Evolutionary conservation across 2,113 vertebrate genomes (phyloP), one percentile per base, ranked within the genome.

Genomic region (Myiagra hebetior): DNA sequence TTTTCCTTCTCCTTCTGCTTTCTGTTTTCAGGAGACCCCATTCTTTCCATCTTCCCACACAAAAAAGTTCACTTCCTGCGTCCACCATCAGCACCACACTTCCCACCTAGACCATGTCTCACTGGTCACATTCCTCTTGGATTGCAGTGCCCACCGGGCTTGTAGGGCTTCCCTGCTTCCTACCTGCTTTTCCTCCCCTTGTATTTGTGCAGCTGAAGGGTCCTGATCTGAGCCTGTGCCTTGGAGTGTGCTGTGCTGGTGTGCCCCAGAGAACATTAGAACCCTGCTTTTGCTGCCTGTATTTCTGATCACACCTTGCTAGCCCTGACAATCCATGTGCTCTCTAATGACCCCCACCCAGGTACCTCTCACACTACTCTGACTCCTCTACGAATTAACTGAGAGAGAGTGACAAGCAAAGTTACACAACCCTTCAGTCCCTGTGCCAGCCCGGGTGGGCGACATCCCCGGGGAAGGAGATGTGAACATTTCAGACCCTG

Each of bases 221-320:
- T 42, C 27, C 14, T 33, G 28, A 23, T 20, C 24, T 13, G 20
- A 86, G n/a, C 14, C 46, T 86, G 41, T 31, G 28, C 11, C 24
- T 22, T 28, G 30, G 37, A 15, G 6, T 44, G 26, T 37, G 18
- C 50, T 44, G n/a, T 69, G 55, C 39, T 50, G 22, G 5, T 7
- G 67, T 5, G 24, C 8, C 27, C 75, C 24, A 9, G 13, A 8
- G 22, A 31, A 18, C 31, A 60, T 2, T 6, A 1, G 15, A 24
- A n/a, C 16, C 1, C 0, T 0, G 2, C 2, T 46, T 76, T 21
- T 37, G 30, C 27, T 2, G 0, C 6, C 42, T 49, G 10, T 1
- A 0, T 39, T 47, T 92, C 53, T 56, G 47, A 16, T 13, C 55
- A 49, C 1, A 72, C 39, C 35, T 62, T 15, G 0, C 16, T 46